phyloP scores from a whole-genome alignment of 2,113 vertebrate genomes.

The Brachionichthys hirsutus region DNA sequence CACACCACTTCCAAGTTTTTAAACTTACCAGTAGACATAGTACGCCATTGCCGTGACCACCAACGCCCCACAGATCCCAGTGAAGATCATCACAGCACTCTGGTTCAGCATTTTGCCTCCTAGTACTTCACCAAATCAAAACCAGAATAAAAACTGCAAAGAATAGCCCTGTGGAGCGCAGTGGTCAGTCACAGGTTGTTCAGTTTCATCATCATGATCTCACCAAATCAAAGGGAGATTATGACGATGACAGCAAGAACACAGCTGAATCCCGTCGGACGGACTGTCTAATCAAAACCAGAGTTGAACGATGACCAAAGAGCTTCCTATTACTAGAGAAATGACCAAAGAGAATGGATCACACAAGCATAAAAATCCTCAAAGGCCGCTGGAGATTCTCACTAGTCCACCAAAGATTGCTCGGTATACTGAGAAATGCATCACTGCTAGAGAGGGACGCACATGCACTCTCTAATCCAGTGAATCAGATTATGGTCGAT shows the following conservation, averaged over 20 bases:
- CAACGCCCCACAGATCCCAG: conserved; percentile 79
- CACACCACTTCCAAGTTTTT: background rate
- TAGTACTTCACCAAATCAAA: conserved; percentile 36
- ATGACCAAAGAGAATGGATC: background rate
- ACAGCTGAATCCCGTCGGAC: conserved; percentile 37
- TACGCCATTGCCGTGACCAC: conserved; percentile 80
- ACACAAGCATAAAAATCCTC: background rate
- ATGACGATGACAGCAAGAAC: conserved; percentile 71
- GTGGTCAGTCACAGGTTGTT: conserved; percentile 42
- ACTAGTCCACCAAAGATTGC: conserved; percentile 14
- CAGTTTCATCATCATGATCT: conserved; percentile 72
- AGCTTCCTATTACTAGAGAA: background rate
- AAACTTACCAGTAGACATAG: conserved; percentile 82
- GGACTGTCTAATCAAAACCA: conserved; percentile 40
- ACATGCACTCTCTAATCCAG: conserved; percentile 72
- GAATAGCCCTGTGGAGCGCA: conserved; percentile 15
- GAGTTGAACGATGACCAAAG: background rate
- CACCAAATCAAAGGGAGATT: conserved; percentile 53
- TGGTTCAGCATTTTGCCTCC: conserved; percentile 78
- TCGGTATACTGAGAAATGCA: conserved; percentile 21
- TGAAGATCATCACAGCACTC: conserved; percentile 80
- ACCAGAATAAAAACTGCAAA: conserved; percentile 31
- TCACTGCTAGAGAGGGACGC: conserved; percentile 39
- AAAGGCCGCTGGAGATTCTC: conserved; percentile 5
- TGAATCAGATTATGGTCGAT: conserved; percentile 78